These are phyloP conservation scores for Branchipolynoe longqiensis DNA, from an alignment of 2,888 invertebrate species.

Conservation along the genomic window DNA sequence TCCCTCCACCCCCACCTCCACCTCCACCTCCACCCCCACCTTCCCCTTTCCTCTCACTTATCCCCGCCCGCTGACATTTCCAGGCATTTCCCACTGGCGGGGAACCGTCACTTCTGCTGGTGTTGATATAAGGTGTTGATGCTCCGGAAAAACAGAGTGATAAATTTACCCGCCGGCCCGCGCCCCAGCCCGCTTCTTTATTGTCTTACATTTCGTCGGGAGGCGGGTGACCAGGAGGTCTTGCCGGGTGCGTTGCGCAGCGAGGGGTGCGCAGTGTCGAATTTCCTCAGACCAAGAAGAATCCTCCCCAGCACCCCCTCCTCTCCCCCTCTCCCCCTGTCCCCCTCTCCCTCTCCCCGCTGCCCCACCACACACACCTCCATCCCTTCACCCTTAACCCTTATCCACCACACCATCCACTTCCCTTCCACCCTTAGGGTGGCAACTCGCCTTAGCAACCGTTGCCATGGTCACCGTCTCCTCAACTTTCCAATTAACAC, in stretches of 20 bases:
- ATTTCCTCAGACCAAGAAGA: conserved; percentile 40
- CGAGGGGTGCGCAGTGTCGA: background rate
- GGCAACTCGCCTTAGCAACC: too few relatives aligned
- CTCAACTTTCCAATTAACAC: conserved; percentile 53
- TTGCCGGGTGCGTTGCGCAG: background rate
- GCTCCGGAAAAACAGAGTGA: background rate
- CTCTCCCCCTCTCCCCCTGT: background rate
- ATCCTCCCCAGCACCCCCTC: too few relatives aligned
- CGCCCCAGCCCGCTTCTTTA: background rate
- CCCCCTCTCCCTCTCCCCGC: too few relatives aligned
- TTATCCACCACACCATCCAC: too few relatives aligned
- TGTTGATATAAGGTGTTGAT: conserved; percentile 32
- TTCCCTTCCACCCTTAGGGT: too few relatives aligned
- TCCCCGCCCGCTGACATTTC: background rate
- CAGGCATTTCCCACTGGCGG: background rate
- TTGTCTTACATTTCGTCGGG: conserved; percentile 32
- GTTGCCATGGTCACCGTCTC: conserved; percentile 36
- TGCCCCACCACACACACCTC: too few relatives aligned
- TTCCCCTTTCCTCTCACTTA: background rate
- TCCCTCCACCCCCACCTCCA: too few relatives aligned
- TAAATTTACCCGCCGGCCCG: conserved; percentile 2
- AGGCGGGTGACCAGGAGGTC: conserved; percentile 2
- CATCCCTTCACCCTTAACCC: too few relatives aligned
- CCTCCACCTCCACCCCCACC: too few relatives aligned
- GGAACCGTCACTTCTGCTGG: background rate